Conservation (phyloP, 2,888 invertebrate species). For the Oscheius sp. region DNA sequence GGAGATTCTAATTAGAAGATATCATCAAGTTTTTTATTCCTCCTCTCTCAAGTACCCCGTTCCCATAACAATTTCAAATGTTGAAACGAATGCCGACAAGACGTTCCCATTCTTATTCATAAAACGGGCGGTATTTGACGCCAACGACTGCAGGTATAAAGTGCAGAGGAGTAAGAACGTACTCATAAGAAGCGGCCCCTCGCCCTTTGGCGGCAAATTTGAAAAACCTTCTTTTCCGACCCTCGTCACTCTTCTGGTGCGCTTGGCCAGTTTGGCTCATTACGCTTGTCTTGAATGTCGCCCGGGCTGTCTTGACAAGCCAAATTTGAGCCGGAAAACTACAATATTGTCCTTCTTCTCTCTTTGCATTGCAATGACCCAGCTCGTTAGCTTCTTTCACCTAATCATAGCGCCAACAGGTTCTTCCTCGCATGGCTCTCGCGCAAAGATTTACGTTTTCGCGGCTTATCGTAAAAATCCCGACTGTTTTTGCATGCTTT, state of each 20-base stretch:
- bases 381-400: background rate
- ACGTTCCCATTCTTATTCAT: too few relatives aligned
- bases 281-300: background rate
- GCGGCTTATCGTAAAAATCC: constrained; percentile 19
- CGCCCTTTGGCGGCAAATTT: too few relatives aligned
- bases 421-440: constrained; percentile 2
- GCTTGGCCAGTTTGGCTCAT: constrained; percentile 21
- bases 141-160: too few relatives aligned
- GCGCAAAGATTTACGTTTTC: constrained; percentile 22
- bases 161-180: too few relatives aligned
- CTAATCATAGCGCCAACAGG: constrained; percentile 9
- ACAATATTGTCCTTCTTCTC: background rate
- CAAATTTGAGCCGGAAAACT: background rate
- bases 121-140: too few relatives aligned
- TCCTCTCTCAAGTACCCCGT: background rate
- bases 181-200: too few relatives aligned
- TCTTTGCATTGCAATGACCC: background rate
- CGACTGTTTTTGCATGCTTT: constrained; percentile 9
- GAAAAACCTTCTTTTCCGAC: too few relatives aligned
- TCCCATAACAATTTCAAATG: too few relatives aligned
- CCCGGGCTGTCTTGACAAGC: background rate
- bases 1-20: constrained; percentile 5
- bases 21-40: background rate
- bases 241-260: background rate
- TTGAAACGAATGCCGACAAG: too few relatives aligned